Base-by-base conservation (phyloP, 2,888 invertebrate genomes). In the Polietes domitor region DNA sequence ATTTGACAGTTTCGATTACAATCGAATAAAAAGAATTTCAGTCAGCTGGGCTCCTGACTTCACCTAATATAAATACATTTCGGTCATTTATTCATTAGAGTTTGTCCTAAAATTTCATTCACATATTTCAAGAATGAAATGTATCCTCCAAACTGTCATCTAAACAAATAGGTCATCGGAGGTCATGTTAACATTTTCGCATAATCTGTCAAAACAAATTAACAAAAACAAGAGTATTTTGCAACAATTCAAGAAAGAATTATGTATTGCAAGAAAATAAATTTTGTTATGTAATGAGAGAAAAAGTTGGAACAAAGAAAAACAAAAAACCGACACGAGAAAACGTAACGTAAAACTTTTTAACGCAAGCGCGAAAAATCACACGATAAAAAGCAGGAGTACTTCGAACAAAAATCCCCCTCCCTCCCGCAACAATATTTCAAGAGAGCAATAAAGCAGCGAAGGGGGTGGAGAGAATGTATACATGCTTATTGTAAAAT, bases 321-420 rank as follows among this genome's bases (percentile, higher is more conserved):
- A 68, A 68, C n/a, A n/a, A 43, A 68, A 28, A 7, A 26, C 41
- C 41, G 58, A 58, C 4, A 58, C n/a, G 12, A 43, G 12, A 71
- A 68, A 43, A 68, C 47, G 32, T 71, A 47, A 58, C 21, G 21
- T 24, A 55, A 19, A 53, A 63, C 15, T 19, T 55, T 72, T 28
- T n/a, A 84, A 76, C 82, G 84, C 81, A 84, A 76, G 84, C 84
- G 84, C 76, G 41, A 65, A 80, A 82, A 83, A 75, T 70, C 53
- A 47, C 84, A 77, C 63, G 65, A 82, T 74, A 80, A 79, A 63
- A 73, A 71, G 41, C 26, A 75, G 72, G 19, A 19, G 43, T 21
- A 21, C 41, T 63, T 41, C 17, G 19, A 63, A 19, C 61, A 53
- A 58, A 37, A 74, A 43, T 24, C 21, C 43, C 19, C 32, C 26